Evolutionary conservation across 2,797 vertebrate species (phyloP).

Genomic region (Nothura maculosa): DNA sequence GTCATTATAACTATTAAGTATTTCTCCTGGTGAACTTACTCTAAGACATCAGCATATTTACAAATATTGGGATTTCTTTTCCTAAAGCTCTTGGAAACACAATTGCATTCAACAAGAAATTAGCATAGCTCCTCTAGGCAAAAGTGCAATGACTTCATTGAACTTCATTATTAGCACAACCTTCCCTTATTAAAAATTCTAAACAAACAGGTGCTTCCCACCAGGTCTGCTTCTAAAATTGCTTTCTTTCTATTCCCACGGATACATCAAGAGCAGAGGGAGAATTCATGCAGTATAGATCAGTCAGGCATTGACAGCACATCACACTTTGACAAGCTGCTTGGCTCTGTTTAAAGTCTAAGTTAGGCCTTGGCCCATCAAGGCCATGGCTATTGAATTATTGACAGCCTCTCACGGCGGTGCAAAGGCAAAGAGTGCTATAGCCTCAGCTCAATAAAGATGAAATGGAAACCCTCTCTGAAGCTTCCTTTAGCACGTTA

Average conservation of each 20-base stretch:
- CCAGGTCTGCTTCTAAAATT: slow-evolving; percentile 79
- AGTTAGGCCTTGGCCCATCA: slow-evolving; percentile 84
- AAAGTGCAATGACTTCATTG: background rate
- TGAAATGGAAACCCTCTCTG: slow-evolving; percentile 88
- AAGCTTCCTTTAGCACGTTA: slow-evolving; percentile 85
- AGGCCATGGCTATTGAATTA: slow-evolving; percentile 88
- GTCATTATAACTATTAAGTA: background rate
- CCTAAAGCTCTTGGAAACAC: background rate
- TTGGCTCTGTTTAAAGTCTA: slow-evolving; percentile 86
- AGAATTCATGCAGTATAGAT: slow-evolving; percentile 88
- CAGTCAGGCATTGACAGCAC: slow-evolving; percentile 83
- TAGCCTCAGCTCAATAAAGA: slow-evolving; percentile 83
- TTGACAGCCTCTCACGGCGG: slow-evolving; percentile 84
- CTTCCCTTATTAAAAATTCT: slow-evolving; percentile 74
- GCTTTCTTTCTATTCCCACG: slow-evolving; percentile 83
- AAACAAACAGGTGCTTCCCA: slow-evolving; percentile 81
- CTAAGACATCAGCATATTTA: background rate
- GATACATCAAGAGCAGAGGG: slow-evolving; percentile 78
- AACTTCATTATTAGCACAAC: slow-evolving; percentile 16
- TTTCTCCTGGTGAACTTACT: background rate
- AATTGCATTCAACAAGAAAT: background rate
- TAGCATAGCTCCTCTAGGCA: background rate
- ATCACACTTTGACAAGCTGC: slow-evolving; percentile 85
- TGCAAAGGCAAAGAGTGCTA: slow-evolving; percentile 76
- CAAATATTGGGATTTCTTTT: background rate